phyloP scores from a whole-genome alignment of 2,113 vertebrate species.

The Cisticola juncidis region DNA sequence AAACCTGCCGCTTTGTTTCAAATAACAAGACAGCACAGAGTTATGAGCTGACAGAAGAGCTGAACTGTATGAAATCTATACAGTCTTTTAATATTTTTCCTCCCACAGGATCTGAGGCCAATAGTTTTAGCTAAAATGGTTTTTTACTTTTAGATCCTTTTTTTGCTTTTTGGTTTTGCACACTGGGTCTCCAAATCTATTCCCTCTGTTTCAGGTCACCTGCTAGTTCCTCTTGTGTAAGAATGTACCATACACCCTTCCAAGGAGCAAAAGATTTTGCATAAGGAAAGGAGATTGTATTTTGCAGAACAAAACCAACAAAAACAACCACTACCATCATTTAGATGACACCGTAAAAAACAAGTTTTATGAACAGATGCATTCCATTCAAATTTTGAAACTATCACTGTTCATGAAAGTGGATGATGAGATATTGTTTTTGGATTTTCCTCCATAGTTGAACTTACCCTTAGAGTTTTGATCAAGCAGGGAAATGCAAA shows the following conservation, averaged over 20 bases:
- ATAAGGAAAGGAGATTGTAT: background rate
- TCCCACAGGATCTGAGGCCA: background rate
- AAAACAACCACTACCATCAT: background rate
- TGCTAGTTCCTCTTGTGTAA: rapidly evolving
- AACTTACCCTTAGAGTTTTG: background rate
- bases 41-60: background rate
- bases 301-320: background rate
- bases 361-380: background rate
- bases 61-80: background rate
- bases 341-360: background rate
- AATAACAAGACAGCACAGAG: background rate
- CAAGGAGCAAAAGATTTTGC: background rate
- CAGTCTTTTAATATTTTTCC: background rate
- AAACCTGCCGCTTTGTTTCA: background rate
- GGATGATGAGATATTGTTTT: background rate
- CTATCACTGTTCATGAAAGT: rapidly evolving
- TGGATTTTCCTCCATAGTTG: background rate
- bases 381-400: background rate
- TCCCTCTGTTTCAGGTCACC: background rate
- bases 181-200: background rate
- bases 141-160: background rate
- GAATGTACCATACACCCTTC: background rate
- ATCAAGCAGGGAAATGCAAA: background rate
- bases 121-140: background rate
- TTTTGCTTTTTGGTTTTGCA: background rate